Evolutionary conservation across 2,888 invertebrate species (phyloP), one percentile per base, ranked within the genome.

Genomic region (Sphinx pinastri): DNA sequence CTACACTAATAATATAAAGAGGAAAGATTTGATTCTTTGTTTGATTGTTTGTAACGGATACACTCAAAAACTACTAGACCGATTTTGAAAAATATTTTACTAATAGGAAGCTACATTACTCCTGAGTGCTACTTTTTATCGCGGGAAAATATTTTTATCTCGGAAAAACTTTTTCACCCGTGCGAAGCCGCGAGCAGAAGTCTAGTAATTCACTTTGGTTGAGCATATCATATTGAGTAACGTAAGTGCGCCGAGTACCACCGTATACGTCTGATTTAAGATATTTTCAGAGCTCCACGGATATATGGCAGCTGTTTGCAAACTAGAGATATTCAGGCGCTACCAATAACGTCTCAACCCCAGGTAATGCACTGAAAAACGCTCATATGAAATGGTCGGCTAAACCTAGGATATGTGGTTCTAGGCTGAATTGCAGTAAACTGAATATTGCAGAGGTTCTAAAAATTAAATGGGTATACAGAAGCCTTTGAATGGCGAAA

Each of bases 181-280:
- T n/a, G n/a, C n/a, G n/a, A n/a, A n/a, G n/a, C n/a, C n/a, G n/a
- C n/a, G n/a, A n/a, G n/a, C n/a, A n/a, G n/a, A n/a, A n/a, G n/a
- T n/a, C n/a, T n/a, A n/a, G n/a, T n/a, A n/a, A n/a, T n/a, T n/a
- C n/a, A n/a, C n/a, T n/a, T 91, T 91, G 92, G 92, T 91, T 86
- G 80, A 82, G 79, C 75, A 86, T 83, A 85, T 83, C 81, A 84
- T 82, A 84, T 80, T 82, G 76, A 78, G 83, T 81, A 84, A 87
- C 88, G 85, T 87, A 86, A 87, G 83, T 83, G 85, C 84, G 76
- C 81, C 76, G 73, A 83, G 84, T 90, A 87, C 82, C 81, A 86
- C 85, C 87, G 84, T 76, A 86, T 88, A 85, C 76, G 86, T 84
- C 79, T 81, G 87, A 86, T 88, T 91, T 88, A 88, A 87, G 83